Base-by-base conservation (phyloP, 2,888 invertebrate genomes). In the Drosophila kuntzei region DNA sequence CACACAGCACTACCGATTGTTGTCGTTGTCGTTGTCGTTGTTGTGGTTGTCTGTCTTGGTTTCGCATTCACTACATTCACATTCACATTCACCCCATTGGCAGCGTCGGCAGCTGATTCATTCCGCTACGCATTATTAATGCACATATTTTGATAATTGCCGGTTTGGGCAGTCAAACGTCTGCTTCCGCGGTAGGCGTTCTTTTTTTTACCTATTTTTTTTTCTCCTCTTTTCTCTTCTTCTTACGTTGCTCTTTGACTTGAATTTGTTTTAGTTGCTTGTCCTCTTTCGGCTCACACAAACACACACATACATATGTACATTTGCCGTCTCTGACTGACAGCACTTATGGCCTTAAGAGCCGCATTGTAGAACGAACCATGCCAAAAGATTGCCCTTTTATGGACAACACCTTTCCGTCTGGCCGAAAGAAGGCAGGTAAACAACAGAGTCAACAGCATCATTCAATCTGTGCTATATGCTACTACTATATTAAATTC, bases 81-180 rank as follows among this genome's bases (percentile, higher is more conserved):
- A 63, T 54, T 36, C 65, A 55, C 69, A 46, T 75, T 66, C 64
- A 62, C 71, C 65, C 71, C 70, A 77, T 73, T 73, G 75, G 69
- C 71, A 65, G 71, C 74, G 68, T 68, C 76, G 83, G 87, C 85
- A 87, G 87, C 85, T 87, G 82, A 85, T 87, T 87, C 87, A 87
- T 85, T 87, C 79, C 82, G 79, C 77, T 87, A 85, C 83, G 79
- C 85, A 85, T 87, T 89, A 83, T 83, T 77, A 86, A 77, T 88
- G 86, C 83, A 83, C 90, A 90, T 90, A 89, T 90, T 90, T 90
- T 79, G 88, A 88, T 90, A 90, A 90, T 90, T 90, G 89, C 82
- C 80, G 90, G 90, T 81, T 90, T 67, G 85, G 80, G 67, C 79
- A 76, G 80, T 79, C 76, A 84, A 84, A 80, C 70, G 85, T 87